phyloP scores from a whole-genome alignment of 2,113 vertebrate species.

The Misgurnus mizolepis region DNA sequence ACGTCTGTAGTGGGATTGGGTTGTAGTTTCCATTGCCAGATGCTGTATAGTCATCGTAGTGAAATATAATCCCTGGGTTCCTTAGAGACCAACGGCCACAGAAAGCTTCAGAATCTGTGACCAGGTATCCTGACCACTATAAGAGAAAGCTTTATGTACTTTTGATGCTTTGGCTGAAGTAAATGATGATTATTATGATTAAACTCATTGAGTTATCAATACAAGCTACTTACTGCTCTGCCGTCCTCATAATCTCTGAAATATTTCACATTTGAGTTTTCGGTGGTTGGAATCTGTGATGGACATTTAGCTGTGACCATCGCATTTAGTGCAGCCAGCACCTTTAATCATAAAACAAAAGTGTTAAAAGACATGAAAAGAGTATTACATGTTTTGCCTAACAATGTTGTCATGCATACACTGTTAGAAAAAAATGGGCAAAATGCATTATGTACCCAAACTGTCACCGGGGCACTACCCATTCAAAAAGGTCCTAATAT shows the following conservation, averaged over 20 bases:
- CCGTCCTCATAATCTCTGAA: slow-evolving; percentile 80
- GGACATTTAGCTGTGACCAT: slow-evolving; percentile 76
- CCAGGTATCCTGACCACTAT: slow-evolving; percentile 38
- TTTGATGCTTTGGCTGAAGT: background rate
- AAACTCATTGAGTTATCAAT: background rate
- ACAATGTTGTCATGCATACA: background rate
- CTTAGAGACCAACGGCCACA: slow-evolving; percentile 81
- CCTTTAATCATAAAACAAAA: slow-evolving; percentile 64
- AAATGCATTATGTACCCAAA: too few species aligned
- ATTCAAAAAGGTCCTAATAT: too few species aligned
- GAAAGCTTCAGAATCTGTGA: slow-evolving; percentile 71
- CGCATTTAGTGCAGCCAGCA: slow-evolving; percentile 72
- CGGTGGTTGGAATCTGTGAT: slow-evolving; percentile 65
- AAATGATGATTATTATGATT: background rate
- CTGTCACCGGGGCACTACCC: too few species aligned
- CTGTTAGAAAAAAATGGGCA: too few species aligned
- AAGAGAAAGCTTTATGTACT: background rate
- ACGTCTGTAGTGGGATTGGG: slow-evolving; percentile 66
- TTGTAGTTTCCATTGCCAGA: slow-evolving; percentile 66
- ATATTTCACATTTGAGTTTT: slow-evolving; percentile 75
- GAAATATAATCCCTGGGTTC: slow-evolving; percentile 76
- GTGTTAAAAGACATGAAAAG: background rate
- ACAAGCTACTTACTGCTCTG: slow-evolving; percentile 54
- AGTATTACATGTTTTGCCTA: background rate
- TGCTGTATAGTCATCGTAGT: slow-evolving; percentile 59